Evolutionary conservation across 1,140 invertebrate species (phyloP).

Genomic region (Cyphomyrmex costatus): DNA sequence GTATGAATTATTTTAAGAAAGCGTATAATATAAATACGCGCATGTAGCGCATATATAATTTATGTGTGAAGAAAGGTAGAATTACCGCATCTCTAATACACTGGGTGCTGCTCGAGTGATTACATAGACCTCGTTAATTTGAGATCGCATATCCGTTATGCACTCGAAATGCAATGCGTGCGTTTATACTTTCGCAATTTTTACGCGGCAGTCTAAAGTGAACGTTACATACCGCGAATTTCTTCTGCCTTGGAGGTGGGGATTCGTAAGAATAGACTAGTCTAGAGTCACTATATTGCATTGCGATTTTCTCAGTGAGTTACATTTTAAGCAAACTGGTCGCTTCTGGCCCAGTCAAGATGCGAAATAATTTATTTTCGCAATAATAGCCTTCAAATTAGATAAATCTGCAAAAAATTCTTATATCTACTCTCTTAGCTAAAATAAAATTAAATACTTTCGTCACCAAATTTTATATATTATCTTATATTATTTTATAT

Average conservation of each 20-base stretch:
- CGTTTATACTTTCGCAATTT: slow-evolving; percentile 65
- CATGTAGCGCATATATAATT: slow-evolving; percentile 33
- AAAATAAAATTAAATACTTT: neutral
- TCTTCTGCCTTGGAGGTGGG: neutral
- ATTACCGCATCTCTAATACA: slow-evolving; percentile 38
- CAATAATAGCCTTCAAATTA: neutral
- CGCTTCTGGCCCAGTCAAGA: neutral
- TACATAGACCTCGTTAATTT: slow-evolving; percentile 71
- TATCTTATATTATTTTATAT: slow-evolving; percentile 4
- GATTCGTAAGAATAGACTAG: neutral
- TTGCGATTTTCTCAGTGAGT: slow-evolving; percentile 12
- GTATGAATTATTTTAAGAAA: slow-evolving; percentile 21
- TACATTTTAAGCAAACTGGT: slow-evolving; percentile 10
- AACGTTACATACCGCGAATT: slow-evolving; percentile 27
- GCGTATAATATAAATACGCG: slow-evolving; percentile 5
- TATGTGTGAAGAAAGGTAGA: slow-evolving; percentile 39
- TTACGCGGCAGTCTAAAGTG: neutral
- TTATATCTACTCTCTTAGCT: neutral
- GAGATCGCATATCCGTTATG: slow-evolving; percentile 71
- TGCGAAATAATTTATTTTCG: slow-evolving; percentile 20
- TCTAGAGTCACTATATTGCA: slow-evolving; percentile 6
- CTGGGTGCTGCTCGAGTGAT: slow-evolving; percentile 45
- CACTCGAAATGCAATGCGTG: slow-evolving; percentile 55
- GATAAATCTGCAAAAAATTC: neutral
- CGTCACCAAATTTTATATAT: neutral